phyloP scores from a whole-genome alignment of 2,888 invertebrate species.

The Lycophotia porphyrea region DNA sequence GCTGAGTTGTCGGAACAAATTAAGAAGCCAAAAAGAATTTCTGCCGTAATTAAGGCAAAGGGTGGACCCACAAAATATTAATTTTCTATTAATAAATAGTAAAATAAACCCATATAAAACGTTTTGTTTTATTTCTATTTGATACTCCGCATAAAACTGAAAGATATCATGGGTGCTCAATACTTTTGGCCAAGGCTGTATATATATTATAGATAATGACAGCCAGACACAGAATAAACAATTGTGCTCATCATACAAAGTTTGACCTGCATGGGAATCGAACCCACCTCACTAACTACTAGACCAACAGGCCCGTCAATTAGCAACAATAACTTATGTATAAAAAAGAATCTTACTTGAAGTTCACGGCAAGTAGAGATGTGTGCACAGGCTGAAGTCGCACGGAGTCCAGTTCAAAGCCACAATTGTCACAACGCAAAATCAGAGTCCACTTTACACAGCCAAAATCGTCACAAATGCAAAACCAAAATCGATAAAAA shows the following conservation, averaged over 20 bases:
- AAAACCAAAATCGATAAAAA: conserved; percentile 44
- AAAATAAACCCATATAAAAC: conserved; percentile 11
- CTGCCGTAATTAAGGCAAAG: conserved; percentile 45
- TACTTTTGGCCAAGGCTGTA: too few species aligned
- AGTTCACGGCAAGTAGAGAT: conserved; percentile 46
- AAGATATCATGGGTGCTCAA: conserved; percentile 26
- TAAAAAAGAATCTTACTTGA: conserved; percentile 44
- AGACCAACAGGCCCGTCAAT: conserved; percentile 31
- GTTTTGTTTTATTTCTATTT: conserved; percentile 40
- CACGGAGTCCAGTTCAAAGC: conserved; percentile 46
- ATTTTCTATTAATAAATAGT: conserved; percentile 22
- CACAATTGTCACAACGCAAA: conserved; percentile 48
- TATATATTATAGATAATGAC: conserved; percentile 37
- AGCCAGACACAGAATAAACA: conserved; percentile 40
- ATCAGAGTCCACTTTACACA: conserved; percentile 45
- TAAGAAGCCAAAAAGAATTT: conserved; percentile 44
- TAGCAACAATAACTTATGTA: conserved; percentile 39
- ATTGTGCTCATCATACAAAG: conserved; percentile 36
- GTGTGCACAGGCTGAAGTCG: conserved; percentile 44
- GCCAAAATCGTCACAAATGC: conserved; percentile 44
- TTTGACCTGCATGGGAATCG: conserved; percentile 30
- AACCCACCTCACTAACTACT: conserved; percentile 21
- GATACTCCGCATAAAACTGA: conserved; percentile 41
- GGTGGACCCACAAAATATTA: too few species aligned
- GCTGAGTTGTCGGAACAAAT: conserved; percentile 44